Percentiles rank a stretch among this genome's conserved stretches.
These are phyloP conservation scores for Drosophila anomalata DNA, from an alignment of 2,888 invertebrate genomes.

Conservation along the genomic window DNA sequence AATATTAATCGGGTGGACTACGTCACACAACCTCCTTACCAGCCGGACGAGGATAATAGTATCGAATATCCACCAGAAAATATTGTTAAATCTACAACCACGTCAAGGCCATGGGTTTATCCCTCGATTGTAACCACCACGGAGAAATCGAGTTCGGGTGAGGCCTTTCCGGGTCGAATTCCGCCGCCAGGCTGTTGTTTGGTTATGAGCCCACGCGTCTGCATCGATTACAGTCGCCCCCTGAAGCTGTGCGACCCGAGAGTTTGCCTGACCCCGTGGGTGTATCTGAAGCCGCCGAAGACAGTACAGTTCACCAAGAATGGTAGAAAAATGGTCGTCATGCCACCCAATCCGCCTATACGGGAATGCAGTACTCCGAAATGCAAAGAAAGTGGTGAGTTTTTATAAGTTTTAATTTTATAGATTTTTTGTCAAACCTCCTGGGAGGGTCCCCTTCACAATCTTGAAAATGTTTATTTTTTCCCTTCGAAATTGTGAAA, in stretches of 20 bases:
- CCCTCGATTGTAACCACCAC: neutral
- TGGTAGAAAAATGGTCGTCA: slow-evolving; percentile 56
- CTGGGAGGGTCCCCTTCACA: no score
- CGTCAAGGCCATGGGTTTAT: slow-evolving; percentile 18
- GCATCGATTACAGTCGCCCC: slow-evolving; percentile 63
- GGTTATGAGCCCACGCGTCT: slow-evolving; percentile 69
- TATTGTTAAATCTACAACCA: neutral
- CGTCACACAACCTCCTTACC: slow-evolving; percentile 46
- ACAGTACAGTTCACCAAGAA: slow-evolving; percentile 40
- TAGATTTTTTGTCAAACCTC: neutral
- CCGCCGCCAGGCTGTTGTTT: slow-evolving; percentile 57
- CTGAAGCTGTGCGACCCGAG: slow-evolving; percentile 58
- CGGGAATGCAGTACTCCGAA: slow-evolving; percentile 51
- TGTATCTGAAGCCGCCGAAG: slow-evolving; percentile 67
- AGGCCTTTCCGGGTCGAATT: slow-evolving; percentile 1
- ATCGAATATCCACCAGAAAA: slow-evolving; percentile 9
- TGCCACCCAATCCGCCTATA: slow-evolving; percentile 76
- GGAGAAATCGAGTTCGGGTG: neutral
- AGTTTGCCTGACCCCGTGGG: slow-evolving; percentile 57
- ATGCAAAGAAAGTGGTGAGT: slow-evolving; percentile 60
- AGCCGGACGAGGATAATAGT: slow-evolving; percentile 35
- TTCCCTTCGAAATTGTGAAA: no score
- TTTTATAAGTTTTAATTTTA: slow-evolving; percentile 12
- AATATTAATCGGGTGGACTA: slow-evolving; percentile 57
- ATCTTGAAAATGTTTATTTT: no score